Base-by-base conservation (phyloP, 2,113 vertebrate genomes). In the Poecile atricapillus region DNA sequence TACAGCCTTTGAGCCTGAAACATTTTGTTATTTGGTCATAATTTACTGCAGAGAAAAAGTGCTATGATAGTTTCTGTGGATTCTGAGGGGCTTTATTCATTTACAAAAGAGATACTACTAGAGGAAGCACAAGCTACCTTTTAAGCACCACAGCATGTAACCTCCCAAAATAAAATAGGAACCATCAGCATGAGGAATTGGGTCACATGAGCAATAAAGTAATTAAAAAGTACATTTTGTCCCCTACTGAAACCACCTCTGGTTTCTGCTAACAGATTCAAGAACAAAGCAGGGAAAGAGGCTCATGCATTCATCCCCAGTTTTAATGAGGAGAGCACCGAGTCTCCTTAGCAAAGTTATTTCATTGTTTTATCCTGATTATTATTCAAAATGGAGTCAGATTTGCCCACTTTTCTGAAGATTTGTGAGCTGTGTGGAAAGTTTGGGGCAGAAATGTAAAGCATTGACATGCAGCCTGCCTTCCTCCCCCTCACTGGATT, bases 1-100 rank as follows among this genome's bases (percentile, higher is more conserved):
- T 83, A 84, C 58, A 83, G 80, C 15, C 76, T 93, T 89, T 28
- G 60, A 89, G 65, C 71, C 89, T 84, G 74, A 96, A 96, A 81
- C 53, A 55, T 91, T 91, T 89, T 94, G 73, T 86, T 96, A 89
- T 80, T 96, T 77, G 62, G 52, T 87, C 70, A 43, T 89, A 70
- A 85, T 90, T 70, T 93, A 50, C 43, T 62, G 55, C 84, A 93
- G 84, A 92, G 81, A n/a, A 96, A 97, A 92, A 73, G 83, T 75
- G 46, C 49, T 75, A 11, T 37, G 74, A 46, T 20, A 76, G 25
- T 79, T 90, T 71, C 50, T 77, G 62, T 41, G 58, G 47, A 87
- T 67, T 53, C 47, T 70, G 43, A 63, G 49, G 39, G 60, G 55
- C 39, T 87, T 75, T 50, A 67, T 73, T 81, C 62, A 68, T 68